Evolutionary conservation across 2,888 invertebrate species (phyloP).

Genomic region (Actias luna): DNA sequence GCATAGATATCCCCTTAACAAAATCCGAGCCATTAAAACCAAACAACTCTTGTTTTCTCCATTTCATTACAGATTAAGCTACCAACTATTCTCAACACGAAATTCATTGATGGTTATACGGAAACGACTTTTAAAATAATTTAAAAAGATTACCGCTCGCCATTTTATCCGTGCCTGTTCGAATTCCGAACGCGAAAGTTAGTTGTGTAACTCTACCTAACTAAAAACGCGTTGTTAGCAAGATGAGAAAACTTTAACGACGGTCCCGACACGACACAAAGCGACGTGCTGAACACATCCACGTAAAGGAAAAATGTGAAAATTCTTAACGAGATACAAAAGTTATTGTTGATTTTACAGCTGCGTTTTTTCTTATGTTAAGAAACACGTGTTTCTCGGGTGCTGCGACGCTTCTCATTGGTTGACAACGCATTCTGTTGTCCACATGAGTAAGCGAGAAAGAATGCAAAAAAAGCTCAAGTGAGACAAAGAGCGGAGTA

Average conservation of each 20-base stretch:
- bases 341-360: neutral
- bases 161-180: neutral
- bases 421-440: no score
- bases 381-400: no score
- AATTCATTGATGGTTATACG: neutral
- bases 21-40: no score
- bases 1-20: no score
- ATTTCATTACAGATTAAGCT: neutral
- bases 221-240: slow-evolving; percentile 3
- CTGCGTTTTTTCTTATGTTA: neutral
- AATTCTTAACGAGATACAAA: neutral
- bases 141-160: neutral
- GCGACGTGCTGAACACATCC: neutral
- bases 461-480: no score
- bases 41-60: neutral
- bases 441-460: no score
- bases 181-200: neutral
- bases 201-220: neutral
- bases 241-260: slow-evolving; percentile 5
- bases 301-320: slow-evolving; percentile 2
- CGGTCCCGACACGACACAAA: neutral
- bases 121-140: neutral
- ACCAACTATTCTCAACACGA: neutral
- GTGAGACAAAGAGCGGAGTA: no score
- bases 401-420: no score